Conservation (phyloP, 2,888 invertebrate species). For the Netelia fuscicornis region DNA sequence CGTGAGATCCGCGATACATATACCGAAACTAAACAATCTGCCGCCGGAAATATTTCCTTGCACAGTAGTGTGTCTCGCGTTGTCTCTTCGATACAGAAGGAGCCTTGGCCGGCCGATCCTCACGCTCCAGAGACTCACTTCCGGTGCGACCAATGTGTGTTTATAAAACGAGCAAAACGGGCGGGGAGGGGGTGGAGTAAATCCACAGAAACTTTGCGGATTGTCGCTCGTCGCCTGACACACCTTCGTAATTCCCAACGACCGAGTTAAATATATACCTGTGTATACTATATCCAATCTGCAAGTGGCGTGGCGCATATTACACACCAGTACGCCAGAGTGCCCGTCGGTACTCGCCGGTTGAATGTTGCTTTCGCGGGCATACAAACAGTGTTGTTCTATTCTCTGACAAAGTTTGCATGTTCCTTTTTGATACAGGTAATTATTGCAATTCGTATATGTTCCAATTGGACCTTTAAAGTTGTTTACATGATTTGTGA, state of each 20-base stretch:
- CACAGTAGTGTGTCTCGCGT: neutral
- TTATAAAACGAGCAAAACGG: slow-evolving; percentile 16
- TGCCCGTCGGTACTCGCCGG: too few relatives aligned
- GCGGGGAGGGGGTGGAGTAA: slow-evolving; percentile 14
- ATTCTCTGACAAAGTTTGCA: neutral
- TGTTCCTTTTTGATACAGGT: neutral
- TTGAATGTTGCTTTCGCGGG: neutral
- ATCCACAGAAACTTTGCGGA: slow-evolving; percentile 41
- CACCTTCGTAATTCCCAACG: slow-evolving; percentile 25
- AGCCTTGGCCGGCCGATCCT: slow-evolving; percentile 35
- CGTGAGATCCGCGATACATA: slow-evolving; percentile 26
- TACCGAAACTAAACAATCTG: slow-evolving; percentile 63
- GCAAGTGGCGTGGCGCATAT: neutral
- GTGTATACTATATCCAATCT: neutral
- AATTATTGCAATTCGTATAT: neutral
- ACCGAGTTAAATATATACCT: neutral
- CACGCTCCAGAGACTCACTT: slow-evolving; percentile 54
- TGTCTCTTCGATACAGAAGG: slow-evolving; percentile 6
- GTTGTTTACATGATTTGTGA: neutral
- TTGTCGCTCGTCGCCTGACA: slow-evolving; percentile 21
- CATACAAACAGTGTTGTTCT: neutral
- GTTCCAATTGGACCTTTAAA: neutral
- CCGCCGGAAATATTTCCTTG: slow-evolving; percentile 62
- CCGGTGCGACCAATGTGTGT: slow-evolving; percentile 43
- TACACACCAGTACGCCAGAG: neutral